These are phyloP conservation scores for Rotaria socialis DNA, from an alignment of 2,888 invertebrate species.

Conservation along the genomic window DNA sequence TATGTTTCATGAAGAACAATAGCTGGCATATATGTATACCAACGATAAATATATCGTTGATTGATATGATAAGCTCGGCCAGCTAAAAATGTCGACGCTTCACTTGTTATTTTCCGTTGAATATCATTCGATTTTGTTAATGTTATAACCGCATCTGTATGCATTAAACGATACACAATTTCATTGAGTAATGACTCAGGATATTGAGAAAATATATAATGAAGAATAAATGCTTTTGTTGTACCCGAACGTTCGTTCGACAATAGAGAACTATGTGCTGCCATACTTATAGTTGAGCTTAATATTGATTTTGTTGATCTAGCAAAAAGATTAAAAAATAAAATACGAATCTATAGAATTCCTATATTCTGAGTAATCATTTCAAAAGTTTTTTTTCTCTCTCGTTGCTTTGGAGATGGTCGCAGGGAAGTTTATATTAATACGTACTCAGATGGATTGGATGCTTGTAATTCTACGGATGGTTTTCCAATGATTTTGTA, in stretches of 20 bases:
- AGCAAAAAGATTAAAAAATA: neutral
- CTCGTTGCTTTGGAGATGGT: no score
- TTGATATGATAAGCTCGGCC: constrained; percentile 45
- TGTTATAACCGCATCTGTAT: constrained; percentile 9
- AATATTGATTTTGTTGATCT: constrained; percentile 26
- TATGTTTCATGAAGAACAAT: constrained; percentile 37
- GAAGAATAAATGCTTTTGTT: neutral
- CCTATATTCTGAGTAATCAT: no score
- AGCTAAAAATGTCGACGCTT: constrained; percentile 32
- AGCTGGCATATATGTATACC: constrained; percentile 40
- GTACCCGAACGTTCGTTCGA: neutral
- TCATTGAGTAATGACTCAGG: constrained; percentile 20
- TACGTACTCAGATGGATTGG: neutral
- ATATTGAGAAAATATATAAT: constrained; percentile 34
- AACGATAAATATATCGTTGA: constrained; percentile 45
- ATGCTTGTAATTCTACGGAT: neutral
- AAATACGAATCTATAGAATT: no score
- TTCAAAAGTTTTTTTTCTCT: no score
- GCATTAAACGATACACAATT: constrained; percentile 15
- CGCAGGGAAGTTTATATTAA: no score
- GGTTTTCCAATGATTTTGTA: neutral
- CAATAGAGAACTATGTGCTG: constrained; percentile 18
- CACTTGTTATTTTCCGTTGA: constrained; percentile 28
- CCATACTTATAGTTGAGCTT: constrained; percentile 24
- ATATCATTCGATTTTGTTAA: constrained; percentile 34